Evolutionary conservation across 2,797 vertebrate species (phyloP).

Genomic region (Selene dorsalis): DNA sequence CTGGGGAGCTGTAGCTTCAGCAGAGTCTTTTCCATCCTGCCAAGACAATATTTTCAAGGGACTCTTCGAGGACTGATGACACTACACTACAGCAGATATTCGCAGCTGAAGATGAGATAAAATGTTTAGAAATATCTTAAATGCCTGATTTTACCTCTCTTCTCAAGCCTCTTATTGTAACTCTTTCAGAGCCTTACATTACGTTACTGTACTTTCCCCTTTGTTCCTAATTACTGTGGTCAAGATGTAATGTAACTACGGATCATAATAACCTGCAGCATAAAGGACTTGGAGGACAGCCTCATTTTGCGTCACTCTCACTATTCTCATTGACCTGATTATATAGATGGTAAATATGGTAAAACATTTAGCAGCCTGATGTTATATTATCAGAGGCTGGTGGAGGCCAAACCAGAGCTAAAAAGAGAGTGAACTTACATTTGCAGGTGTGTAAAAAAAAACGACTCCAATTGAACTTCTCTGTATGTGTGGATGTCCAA

Average conservation of each 20-base stretch:
- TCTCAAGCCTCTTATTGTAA: background rate
- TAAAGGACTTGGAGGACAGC: no score
- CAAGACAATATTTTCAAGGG: slow-evolving; percentile 30
- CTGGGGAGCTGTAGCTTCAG: slow-evolving; percentile 3
- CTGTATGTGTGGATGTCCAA: background rate
- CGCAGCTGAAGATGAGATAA: slow-evolving; percentile 9
- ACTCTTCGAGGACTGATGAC: slow-evolving; percentile 20
- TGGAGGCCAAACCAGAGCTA: slow-evolving; percentile 2
- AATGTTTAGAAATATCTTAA: slow-evolving; percentile 16
- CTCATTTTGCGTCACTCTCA: background rate
- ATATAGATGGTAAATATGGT: background rate
- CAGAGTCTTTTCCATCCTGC: slow-evolving; percentile 20
- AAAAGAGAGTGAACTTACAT: background rate
- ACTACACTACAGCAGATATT: slow-evolving; percentile 18
- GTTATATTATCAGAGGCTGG: background rate
- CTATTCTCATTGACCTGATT: background rate
- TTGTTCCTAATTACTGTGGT: no score
- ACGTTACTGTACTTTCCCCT: no score
- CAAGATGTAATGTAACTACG: no score
- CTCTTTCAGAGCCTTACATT: background rate
- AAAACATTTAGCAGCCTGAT: background rate
- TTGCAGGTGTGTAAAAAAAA: background rate
- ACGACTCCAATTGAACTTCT: background rate
- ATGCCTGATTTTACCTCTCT: background rate
- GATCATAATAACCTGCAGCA: no score